These are phyloP conservation scores for Saccopteryx leptura DNA, from an alignment of 2,113 vertebrate species.

Conservation along the genomic window DNA sequence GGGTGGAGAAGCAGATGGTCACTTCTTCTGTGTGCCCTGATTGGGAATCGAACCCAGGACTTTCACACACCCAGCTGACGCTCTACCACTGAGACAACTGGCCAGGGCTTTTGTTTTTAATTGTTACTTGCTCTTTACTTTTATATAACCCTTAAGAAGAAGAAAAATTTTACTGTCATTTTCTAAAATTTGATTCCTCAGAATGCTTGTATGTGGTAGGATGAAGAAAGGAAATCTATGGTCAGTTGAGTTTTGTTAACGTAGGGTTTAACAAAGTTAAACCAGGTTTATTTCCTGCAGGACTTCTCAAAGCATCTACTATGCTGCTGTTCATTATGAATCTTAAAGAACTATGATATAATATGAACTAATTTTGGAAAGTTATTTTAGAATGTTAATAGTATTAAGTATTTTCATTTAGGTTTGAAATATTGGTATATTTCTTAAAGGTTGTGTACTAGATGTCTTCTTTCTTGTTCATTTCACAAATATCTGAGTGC, in stretches of 20 bases:
- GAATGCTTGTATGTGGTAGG: neutral
- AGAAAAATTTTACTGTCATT: conserved; percentile 39
- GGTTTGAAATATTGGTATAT: neutral
- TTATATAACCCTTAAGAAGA: neutral
- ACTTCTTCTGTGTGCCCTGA: no score
- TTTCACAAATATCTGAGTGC: neutral
- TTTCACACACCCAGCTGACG: no score
- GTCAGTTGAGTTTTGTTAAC: conserved; percentile 1
- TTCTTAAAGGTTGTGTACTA: neutral
- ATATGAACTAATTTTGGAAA: conserved; percentile 41
- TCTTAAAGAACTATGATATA: conserved; percentile 2
- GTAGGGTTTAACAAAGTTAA: conserved; percentile 20
- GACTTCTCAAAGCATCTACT: neutral
- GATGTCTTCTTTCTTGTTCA: neutral
- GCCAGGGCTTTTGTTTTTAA: neutral
- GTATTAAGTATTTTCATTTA: neutral
- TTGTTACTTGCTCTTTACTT: neutral
- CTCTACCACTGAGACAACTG: no score
- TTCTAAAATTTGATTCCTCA: conserved; percentile 9
- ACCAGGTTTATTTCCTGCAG: neutral
- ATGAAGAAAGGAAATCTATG: neutral
- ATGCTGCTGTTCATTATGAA: neutral
- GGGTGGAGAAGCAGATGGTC: no score
- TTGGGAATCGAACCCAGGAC: no score
- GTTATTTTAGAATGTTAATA: conserved; percentile 13